Evolutionary conservation across 2,797 vertebrate species (phyloP).

Genomic region (Austrolebias charrua): DNA sequence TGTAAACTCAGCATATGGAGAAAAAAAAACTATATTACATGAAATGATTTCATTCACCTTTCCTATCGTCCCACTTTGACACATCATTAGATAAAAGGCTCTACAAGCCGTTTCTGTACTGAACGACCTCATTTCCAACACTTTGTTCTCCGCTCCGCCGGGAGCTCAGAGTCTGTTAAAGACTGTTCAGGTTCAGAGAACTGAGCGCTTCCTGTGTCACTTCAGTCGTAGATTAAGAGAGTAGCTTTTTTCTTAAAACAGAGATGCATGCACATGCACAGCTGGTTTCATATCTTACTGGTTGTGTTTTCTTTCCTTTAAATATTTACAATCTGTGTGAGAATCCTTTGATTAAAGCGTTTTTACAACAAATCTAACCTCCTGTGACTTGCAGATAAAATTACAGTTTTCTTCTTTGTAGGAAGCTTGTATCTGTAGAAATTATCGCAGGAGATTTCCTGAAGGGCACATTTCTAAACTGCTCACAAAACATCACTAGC

Average conservation of each 20-base stretch:
- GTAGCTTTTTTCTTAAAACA: constrained; percentile 4
- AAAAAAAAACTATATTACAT: not conserved
- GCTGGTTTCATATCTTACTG: not conserved
- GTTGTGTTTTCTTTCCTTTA: constrained; percentile 17
- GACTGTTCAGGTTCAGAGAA: constrained; percentile 32
- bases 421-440: constrained; percentile 29
- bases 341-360: constrained; percentile 21
- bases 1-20: not conserved
- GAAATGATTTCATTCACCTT: not conserved
- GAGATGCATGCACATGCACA: not conserved
- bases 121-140: constrained; percentile 39
- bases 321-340: constrained; percentile 22
- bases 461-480: constrained; percentile 44
- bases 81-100: constrained; percentile 5
- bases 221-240: not conserved
- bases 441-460: constrained; percentile 36
- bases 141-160: constrained; percentile 35
- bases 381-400: constrained; percentile 26
- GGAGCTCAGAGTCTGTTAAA: constrained; percentile 22
- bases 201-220: constrained; percentile 21
- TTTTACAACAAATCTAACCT: constrained; percentile 27
- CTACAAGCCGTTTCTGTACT: constrained; percentile 20
- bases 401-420: constrained; percentile 6
- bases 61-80: not conserved
- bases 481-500: constrained; percentile 54